phyloP scores from a whole-genome alignment of 1,140 invertebrate genomes.

The Solen grandis region DNA sequence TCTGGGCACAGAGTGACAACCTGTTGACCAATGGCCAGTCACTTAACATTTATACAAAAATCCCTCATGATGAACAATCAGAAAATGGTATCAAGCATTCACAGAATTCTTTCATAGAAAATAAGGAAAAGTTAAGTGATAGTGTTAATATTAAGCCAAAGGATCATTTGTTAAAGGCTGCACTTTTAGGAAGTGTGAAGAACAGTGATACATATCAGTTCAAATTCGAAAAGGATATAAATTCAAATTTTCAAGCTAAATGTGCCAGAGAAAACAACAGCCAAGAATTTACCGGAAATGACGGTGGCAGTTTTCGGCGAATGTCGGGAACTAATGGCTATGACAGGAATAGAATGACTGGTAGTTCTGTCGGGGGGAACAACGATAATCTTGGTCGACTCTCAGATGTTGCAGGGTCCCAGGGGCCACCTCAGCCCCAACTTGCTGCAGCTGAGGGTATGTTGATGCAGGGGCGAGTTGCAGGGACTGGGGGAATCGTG shows the following conservation, averaged over 20 bases:
- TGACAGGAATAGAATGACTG: slow-evolving; percentile 66
- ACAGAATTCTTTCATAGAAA: background rate
- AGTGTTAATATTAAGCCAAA: background rate
- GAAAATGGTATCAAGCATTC: slow-evolving; percentile 10
- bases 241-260: slow-evolving; percentile 54
- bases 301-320: slow-evolving; percentile 46
- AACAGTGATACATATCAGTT: background rate
- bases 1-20: slow-evolving; percentile 16
- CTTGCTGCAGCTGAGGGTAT: slow-evolving; percentile 51
- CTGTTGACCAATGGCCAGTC: background rate
- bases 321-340: slow-evolving; percentile 58
- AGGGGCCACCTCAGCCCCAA: slow-evolving; percentile 50
- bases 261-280: slow-evolving; percentile 26
- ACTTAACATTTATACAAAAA: background rate
- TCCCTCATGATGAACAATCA: background rate
- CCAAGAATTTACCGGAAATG: slow-evolving; percentile 51
- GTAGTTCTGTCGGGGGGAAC: slow-evolving; percentile 46
- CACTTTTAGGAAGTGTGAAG: slow-evolving; percentile 3
- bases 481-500: slow-evolving; percentile 25
- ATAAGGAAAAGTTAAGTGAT: slow-evolving; percentile 14
- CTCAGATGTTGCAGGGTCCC: slow-evolving; percentile 55
- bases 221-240: slow-evolving; percentile 35
- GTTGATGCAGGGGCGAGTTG: slow-evolving; percentile 35
- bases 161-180: slow-evolving; percentile 36
- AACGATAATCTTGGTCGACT: slow-evolving; percentile 55